Base-by-base conservation (phyloP, 2,888 invertebrate species). In the Cheilosia urbana region DNA sequence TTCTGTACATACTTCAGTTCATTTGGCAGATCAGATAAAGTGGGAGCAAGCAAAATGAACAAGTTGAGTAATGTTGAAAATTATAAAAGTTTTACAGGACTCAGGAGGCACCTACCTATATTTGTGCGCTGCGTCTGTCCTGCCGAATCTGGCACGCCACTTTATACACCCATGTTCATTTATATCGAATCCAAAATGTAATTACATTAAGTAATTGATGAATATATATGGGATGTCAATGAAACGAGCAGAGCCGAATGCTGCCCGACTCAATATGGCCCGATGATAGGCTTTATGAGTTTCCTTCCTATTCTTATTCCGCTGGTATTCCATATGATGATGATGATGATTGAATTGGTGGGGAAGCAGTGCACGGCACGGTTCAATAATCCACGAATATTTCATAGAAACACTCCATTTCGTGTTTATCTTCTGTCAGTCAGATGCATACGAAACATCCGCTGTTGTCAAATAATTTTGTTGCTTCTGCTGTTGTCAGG, bases 181-280 rank as follows among this genome's bases (percentile, higher is more conserved):
- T 83, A 68, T 79, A 66, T 84, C 84, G 84, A 71, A 75, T 69
- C 58, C 60, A 53, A 76, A 80, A 71, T 75, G 79, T 84, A 80
- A 84, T 84, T 84, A 84, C 73, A 63, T 84, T 84, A 76, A 84
- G 84, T 80, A 84, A 84, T 84, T 84, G 79, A 79, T 80, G 84
- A 80, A 75, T 78, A 66, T 65, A 53, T 58, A 37, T 57, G 40
- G 57, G 71, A 78, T 78, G 55, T 63, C 78, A 79, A 79, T 71
- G 65, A 55, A 66, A 73, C 34, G 49, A 30, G 9, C 6, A 21
- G n/a, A 45, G 17, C 49, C 24, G 42, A 40, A 17, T 34, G 49
- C 27, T 27, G n/a, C 17, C 42, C 9, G 47, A 15, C 34, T 19
- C 57, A 53, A 51, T 51, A 60, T 71, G 37, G n/a, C 6, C 47